Evolutionary conservation across 2,888 invertebrate species (phyloP).

Genomic region (Axea sp.): DNA sequence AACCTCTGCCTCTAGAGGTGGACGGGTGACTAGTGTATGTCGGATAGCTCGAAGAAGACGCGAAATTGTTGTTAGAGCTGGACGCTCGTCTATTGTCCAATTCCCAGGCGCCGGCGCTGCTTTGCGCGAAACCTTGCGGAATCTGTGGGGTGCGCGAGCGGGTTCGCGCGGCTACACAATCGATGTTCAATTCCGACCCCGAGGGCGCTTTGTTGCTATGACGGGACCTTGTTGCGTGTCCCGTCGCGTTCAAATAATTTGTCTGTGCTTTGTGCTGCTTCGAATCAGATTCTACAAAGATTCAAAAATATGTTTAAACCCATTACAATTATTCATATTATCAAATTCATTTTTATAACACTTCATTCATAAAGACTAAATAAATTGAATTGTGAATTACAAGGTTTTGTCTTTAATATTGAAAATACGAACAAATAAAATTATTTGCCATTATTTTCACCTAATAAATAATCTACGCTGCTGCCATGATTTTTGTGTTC

Average conservation of each 20-base stretch:
- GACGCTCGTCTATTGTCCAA: slow-evolving; percentile 71
- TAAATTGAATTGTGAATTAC: no score
- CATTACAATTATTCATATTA: no score
- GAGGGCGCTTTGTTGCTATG: slow-evolving; percentile 62
- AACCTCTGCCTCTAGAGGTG: slow-evolving; percentile 77
- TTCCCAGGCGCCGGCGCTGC: slow-evolving; percentile 70
- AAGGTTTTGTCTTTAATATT: no score
- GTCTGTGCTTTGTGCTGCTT: slow-evolving; percentile 74
- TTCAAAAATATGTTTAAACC: no score
- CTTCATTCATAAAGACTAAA: no score
- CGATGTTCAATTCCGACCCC: slow-evolving; percentile 72
- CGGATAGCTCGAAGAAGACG: slow-evolving; percentile 67
- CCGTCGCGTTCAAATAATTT: slow-evolving; percentile 68
- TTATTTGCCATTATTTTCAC: no score
- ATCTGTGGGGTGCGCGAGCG: slow-evolving; percentile 76
- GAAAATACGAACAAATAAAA: no score
- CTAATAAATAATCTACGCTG: slow-evolving; percentile 76
- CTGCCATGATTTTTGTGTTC: slow-evolving; percentile 75
- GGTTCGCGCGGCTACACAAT: slow-evolving; percentile 77
- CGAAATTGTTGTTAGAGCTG: slow-evolving; percentile 67
- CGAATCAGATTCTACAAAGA: slow-evolving; percentile 72
- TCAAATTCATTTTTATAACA: no score
- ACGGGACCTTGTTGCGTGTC: slow-evolving; percentile 71
- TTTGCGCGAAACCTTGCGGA: slow-evolving; percentile 69
- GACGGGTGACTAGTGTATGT: slow-evolving; percentile 76